These are phyloP conservation scores for Epizoanthus scotinus DNA, from an alignment of 92 coral and sea anemone genomes.

Conservation along the genomic window DNA sequence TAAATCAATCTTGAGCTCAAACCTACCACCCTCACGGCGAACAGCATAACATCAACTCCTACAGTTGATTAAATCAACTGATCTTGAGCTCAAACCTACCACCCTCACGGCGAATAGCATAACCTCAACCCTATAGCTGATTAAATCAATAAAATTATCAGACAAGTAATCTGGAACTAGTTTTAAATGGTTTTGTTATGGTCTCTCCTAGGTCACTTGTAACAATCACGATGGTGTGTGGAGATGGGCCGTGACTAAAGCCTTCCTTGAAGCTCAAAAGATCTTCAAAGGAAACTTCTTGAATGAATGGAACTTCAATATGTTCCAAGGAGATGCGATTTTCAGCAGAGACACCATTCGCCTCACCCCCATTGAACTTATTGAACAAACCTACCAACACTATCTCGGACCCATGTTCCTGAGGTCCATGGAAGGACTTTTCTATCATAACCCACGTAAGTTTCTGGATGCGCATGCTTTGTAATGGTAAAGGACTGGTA, in stretches of 20 bases:
- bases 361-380: conserved; percentile 46
- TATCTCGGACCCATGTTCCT: conserved; percentile 55
- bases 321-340: conserved; percentile 16
- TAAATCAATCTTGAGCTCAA: no score
- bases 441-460: conserved; percentile 51
- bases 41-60: no score
- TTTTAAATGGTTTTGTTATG: background rate
- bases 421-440: conserved; percentile 55
- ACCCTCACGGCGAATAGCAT: no score
- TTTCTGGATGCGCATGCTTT: no score
- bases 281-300: background rate
- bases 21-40: no score
- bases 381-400: conserved; percentile 58
- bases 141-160: no score
- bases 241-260: conserved; percentile 63
- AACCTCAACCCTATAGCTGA: no score
- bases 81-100: no score
- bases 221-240: conserved; percentile 58
- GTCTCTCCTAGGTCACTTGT: conserved; percentile 33
- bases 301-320: conserved; percentile 19
- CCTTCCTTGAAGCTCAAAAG: conserved; percentile 60
- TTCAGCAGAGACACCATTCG: conserved; percentile 35
- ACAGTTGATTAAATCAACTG: no score
- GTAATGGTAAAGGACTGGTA: background rate
- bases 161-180: no score